Evolutionary conservation across 2,113 vertebrate species (phyloP).

Genomic region (Vidua chalybeata): DNA sequence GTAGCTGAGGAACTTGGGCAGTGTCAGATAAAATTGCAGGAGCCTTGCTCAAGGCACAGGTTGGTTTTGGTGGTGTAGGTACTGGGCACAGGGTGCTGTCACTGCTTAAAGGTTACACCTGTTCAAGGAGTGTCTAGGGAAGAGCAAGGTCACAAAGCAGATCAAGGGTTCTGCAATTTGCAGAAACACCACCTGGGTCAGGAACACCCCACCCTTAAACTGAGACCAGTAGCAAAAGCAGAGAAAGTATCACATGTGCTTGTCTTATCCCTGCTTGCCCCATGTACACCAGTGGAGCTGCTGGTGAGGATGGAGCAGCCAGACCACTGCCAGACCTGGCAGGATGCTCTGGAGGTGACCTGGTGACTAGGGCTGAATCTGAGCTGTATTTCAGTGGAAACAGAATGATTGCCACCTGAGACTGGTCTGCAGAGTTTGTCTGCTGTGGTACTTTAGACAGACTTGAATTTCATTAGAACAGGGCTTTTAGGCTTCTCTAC

Average conservation of each 20-base stretch:
- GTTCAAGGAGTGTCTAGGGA: neutral
- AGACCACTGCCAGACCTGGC: neutral
- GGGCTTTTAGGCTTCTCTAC: neutral
- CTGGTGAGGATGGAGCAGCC: neutral
- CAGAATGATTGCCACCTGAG: neutral
- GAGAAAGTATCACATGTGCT: neutral
- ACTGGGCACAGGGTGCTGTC: neutral
- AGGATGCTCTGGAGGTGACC: neutral
- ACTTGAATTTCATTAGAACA: neutral
- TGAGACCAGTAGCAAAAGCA: neutral
- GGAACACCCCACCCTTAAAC: neutral
- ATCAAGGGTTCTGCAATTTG: neutral
- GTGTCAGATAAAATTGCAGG: neutral
- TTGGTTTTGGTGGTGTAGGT: neutral
- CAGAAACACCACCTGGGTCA: neutral
- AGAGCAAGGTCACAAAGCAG: neutral
- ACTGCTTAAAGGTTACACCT: neutral
- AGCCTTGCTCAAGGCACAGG: neutral
- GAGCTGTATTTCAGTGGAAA: neutral
- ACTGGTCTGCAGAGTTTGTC: neutral
- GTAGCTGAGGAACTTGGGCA: neutral
- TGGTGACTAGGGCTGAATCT: neutral
- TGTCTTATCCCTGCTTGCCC: neutral
- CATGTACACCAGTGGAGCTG: fast-evolving
- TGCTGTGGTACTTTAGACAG: neutral